These are phyloP conservation scores for Synanthedon formicaeformis DNA, from an alignment of 2,888 invertebrate genomes.

Conservation along the genomic window DNA sequence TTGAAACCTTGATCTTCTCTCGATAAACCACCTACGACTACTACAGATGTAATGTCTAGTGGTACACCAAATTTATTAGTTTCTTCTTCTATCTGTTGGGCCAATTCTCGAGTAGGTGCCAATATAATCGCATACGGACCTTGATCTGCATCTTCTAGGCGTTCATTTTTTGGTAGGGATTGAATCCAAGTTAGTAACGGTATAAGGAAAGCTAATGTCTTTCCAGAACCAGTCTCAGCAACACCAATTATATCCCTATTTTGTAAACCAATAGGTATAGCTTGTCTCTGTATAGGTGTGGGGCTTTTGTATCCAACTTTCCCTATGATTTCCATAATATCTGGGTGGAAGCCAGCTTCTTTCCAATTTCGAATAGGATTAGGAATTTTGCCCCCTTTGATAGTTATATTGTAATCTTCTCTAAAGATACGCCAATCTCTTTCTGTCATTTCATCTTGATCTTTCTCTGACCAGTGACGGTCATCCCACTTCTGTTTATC, in stretches of 20 bases:
- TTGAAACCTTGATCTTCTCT: constrained; percentile 99
- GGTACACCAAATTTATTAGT: constrained; percentile 97
- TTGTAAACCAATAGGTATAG: constrained; percentile 97
- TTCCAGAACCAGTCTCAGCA: constrained; percentile 99
- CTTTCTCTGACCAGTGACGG: constrained; percentile 98
- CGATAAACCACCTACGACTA: constrained; percentile 97
- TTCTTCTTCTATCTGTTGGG: constrained; percentile 99
- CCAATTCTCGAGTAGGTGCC: constrained; percentile 99
- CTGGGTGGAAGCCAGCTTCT: constrained; percentile 90
- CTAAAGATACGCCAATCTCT: constrained; percentile 99
- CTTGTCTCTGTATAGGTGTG: constrained; percentile 98
- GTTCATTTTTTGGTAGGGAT: constrained; percentile 94
- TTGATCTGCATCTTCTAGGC: constrained; percentile 90
- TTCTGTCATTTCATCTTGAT: constrained; percentile 95
- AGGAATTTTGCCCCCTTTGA: constrained; percentile 97
- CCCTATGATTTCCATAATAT: constrained; percentile 93
- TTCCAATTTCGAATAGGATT: constrained; percentile 96
- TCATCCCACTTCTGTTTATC: constrained; percentile 99
- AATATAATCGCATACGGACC: constrained; percentile 99
- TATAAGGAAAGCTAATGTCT: constrained; percentile 97
- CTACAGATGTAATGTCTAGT: constrained; percentile 92
- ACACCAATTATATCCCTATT: constrained; percentile 98
- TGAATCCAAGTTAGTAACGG: constrained; percentile 98
- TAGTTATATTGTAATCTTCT: constrained; percentile 98
- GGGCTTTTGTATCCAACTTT: constrained; percentile 97